Base-by-base conservation (phyloP, 2,113 vertebrate species). In the Capreolus pygargus region DNA sequence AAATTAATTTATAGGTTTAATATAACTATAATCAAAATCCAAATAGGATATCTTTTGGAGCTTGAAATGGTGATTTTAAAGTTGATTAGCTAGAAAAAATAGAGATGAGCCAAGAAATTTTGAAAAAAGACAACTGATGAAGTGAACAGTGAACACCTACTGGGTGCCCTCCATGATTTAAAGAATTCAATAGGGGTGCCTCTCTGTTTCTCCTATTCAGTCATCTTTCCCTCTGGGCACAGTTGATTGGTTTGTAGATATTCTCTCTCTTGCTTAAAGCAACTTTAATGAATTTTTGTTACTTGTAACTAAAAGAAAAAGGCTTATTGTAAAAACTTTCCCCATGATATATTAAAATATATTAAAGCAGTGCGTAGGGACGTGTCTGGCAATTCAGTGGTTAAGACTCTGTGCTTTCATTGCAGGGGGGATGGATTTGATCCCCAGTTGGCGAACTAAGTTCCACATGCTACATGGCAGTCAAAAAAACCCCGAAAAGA, bases 1-100 rank as follows among this genome's bases (percentile, higher is more conserved):
- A 95, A 96, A 97, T 93, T 96, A 97, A 97, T 96, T 96, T 95
- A 97, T 61, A 93, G 54, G 19, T 78, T 96, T 96, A 97, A 78
- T 88, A 36, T 45, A 97, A 86, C 50, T 87, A 57, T 52, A 95
- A 94, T 97, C 52, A 96, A 97, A 97, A 92, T 87, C 91, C 82
- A 97, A 91, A 93, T 86, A 92, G 43, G 17, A 45, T 97, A 54
- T 16, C 79, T 93, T 95, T 88, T 91, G 43, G 64, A 94, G 64
- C 82, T 97, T 96, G 74, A 98, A 95, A 95, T 0, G 3, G 86
- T 79, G 45, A 87, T 97, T 95, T 33, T 95, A 97, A 60, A 91
- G 23, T 85, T 93, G 58, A 94, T 97, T 91, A 82, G 64, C 89
- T 88, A 94, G 81, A 86, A 97, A 94, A 96, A 95, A 90, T 85